Base-by-base conservation (phyloP, 2,797 vertebrate genomes). In the Rallus crepitans region DNA sequence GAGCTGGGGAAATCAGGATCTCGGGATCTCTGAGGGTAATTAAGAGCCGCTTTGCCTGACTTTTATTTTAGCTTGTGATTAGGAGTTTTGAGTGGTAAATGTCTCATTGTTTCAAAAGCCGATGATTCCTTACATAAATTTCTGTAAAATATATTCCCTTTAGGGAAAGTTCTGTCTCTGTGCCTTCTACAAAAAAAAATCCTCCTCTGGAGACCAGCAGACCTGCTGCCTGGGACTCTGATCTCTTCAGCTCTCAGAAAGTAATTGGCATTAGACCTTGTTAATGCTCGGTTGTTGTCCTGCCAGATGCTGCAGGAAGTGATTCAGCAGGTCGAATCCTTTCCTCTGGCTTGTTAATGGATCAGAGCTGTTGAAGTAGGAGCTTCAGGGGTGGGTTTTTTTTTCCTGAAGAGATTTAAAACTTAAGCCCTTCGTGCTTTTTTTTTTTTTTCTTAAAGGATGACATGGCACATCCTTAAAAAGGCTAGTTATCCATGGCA, bases 251-350 rank as follows among this genome's bases (percentile, higher is more conserved):
- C 72, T 72, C 79, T 69, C 40, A 18, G 76, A 63, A 71, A 86
- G 31, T 63, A 88, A 81, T 82, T 92, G 73, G 28, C 73, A 53
- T 87, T 76, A 81, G 59, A 66, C 30, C 27, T 35, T 7, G 72
- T 72, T 91, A 90, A 76, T 88, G 89, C 77, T 53, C 7, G 0
- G 9, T 2, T 96, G 81, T 94, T 60, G 1, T 11, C 7, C 57
- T 89, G 87, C 93, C 95, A 96, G 84, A 28, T 71, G 68, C 71
- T 88, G 73, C 80, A 95, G 93, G 91, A 96, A 82, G 88, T 90
- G 85, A 94, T 95, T 95, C 94, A 93, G 85, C 83, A 84, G 70
- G 47, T 91, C 15, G 1, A 30, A 1, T 94, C 42, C 48, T 93
- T 87, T 83, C 73, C 73, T 76, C 82, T 87, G 84, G 14, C 63